Base-by-base conservation (phyloP, 2,113 vertebrate species). In the Corythaixoides concolor region DNA sequence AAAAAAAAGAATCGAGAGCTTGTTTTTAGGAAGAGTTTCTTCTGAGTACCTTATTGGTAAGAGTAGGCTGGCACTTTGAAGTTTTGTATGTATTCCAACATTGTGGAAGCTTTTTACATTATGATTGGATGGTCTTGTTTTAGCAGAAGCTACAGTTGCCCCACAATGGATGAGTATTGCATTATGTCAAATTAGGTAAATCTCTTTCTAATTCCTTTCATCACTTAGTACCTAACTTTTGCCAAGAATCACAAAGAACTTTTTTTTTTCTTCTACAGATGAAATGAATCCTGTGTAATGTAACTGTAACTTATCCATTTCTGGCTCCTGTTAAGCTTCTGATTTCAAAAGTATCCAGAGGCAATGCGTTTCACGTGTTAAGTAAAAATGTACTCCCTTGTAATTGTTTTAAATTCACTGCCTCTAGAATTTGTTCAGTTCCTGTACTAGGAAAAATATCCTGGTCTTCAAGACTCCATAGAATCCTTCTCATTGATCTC, bases 311-410 rank as follows among this genome's bases (percentile, higher is more conserved):
- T 84, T 89, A 82, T 37, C 41, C 22, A 47, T 82, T 95, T 91
- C 87, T 95, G 89, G 63, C 63, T 97, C 53, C 39, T 16, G 86
- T 74, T 86, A 93, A 84, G 83, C 22, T 89, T 89, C 82, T 95
- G 73, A 87, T 82, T 84, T 92, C 84, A 89, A 67, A 73, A 85
- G 59, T 73, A 82, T 85, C 58, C 28, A 92, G 66, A 93, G 49
- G 49, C 69, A 92, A 92, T 62, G 62, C 89, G 86, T 92, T 97
- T 97, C 84, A 69, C 35, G 69, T 92, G 87, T 87, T 91, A 73
- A 16, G 56, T 58, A 81, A 78, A 93, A 89, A 76, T 62, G 28
- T 88, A 62, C 63, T 89, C 95, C 75, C 75, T 81, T 91, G 62
- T 87, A 90, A 69, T 90, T 68, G 24, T 62, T 87, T 91, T 55